phyloP scores from a whole-genome alignment of 2,113 vertebrate species.

The Blennius ocellaris region DNA sequence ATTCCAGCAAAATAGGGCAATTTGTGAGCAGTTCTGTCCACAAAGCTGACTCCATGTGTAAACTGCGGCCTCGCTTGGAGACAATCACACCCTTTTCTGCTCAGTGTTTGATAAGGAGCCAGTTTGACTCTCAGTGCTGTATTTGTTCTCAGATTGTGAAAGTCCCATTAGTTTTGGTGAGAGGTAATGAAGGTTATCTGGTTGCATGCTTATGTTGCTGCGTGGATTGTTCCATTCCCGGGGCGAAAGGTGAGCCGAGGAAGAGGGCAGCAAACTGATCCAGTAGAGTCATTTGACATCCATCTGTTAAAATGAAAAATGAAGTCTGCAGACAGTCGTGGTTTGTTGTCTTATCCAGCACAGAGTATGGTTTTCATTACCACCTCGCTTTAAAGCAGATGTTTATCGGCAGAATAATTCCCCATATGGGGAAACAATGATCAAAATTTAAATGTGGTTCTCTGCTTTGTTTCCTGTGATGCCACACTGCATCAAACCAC shows the following conservation, averaged over 20 bases:
- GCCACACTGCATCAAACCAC: not conserved
- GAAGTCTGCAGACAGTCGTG: not conserved
- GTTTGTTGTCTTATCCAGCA: not conserved
- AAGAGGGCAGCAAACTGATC: too few species aligned
- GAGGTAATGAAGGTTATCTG: not conserved
- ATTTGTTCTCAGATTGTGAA: not conserved
- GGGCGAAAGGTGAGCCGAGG: not conserved
- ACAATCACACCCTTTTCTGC: too few species aligned
- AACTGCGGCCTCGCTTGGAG: too few species aligned
- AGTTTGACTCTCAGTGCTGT: too few species aligned
- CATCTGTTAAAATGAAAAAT: constrained; percentile 15
- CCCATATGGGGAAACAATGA: not conserved
- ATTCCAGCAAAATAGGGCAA: not conserved
- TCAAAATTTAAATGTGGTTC: not conserved
- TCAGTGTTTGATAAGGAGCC: too few species aligned
- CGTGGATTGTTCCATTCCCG: not conserved
- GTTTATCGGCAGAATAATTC: not conserved
- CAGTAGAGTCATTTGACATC: not conserved
- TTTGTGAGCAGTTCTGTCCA: not conserved
- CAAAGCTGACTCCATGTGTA: too few species aligned
- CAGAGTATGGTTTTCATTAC: not conserved
- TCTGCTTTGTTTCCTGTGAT: not conserved
- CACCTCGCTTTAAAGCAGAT: not conserved
- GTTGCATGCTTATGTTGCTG: not conserved
- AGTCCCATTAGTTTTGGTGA: not conserved